Evolutionary conservation across 2,888 invertebrate species (phyloP).

Genomic region (Sepiola atlantica): DNA sequence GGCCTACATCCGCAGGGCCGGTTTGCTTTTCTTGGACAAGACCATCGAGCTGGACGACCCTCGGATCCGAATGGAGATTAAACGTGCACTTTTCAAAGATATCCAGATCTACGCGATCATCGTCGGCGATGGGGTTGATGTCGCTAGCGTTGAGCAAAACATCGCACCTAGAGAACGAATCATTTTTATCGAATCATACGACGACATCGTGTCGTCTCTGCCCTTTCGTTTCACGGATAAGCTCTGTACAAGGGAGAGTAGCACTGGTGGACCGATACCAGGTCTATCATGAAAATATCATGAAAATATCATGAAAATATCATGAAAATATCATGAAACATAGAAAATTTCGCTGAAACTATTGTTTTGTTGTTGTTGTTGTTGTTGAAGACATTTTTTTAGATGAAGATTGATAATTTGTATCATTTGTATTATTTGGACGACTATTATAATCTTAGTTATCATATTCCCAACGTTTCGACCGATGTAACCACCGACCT

Average conservation of each 20-base stretch:
- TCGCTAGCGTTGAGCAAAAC: background rate
- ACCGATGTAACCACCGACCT: no score
- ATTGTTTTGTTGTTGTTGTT: no score
- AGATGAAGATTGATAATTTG: no score
- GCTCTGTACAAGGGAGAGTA: background rate
- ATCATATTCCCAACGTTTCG: no score
- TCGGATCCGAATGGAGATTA: background rate
- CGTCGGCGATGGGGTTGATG: background rate
- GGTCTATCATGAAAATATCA: background rate
- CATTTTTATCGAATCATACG: background rate
- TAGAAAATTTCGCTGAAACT: background rate
- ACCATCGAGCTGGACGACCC: background rate
- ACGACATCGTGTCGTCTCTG: background rate
- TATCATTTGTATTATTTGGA: no score
- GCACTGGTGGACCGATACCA: background rate
- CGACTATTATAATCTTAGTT: no score
- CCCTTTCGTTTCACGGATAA: background rate
- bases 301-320: no score
- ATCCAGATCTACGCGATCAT: background rate
- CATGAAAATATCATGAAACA: no score
- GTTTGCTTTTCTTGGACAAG: background rate
- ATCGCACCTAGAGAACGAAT: slow-evolving; percentile 24
- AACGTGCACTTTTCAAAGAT: background rate
- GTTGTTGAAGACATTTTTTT: no score
- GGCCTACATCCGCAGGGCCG: background rate